phyloP scores from a whole-genome alignment of 2,888 invertebrate genomes.

The Neoitamus cyanurus region DNA sequence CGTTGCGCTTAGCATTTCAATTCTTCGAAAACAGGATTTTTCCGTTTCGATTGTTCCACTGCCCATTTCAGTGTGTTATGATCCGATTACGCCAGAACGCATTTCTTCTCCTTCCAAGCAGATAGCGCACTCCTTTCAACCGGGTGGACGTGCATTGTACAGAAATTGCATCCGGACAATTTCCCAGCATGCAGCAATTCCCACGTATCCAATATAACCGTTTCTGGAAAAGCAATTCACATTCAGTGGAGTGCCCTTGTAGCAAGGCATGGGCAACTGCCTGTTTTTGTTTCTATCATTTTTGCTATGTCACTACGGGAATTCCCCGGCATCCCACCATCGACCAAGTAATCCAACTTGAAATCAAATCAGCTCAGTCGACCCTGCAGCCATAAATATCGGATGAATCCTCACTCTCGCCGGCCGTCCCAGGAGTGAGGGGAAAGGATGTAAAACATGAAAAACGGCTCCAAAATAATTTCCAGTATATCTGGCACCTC shows the following conservation, averaged over 20 bases:
- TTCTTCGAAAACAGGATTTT: neutral
- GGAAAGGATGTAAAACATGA: neutral
- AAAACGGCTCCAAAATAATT: neutral
- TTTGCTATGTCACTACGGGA: neutral
- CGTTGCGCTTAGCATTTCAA: neutral
- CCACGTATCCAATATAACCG: neutral
- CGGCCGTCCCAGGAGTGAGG: neutral
- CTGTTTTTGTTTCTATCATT: neutral
- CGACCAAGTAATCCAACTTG: neutral
- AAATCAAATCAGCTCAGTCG: neutral
- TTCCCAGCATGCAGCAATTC: neutral
- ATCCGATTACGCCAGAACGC: neutral
- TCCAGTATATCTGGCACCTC: neutral
- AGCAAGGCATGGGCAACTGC: neutral
- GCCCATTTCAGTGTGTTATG: neutral
- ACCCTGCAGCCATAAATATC: neutral
- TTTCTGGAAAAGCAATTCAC: neutral
- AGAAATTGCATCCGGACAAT: neutral
- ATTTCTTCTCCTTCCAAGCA: neutral
- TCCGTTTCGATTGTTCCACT: neutral
- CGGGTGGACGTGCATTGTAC: neutral
- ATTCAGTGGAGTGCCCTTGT: neutral
- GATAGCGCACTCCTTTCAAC: neutral
- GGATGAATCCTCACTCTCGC: neutral
- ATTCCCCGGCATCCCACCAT: neutral